A percentile compares a stretch with the other conserved stretches of the same genome.
Evolutionary conservation across 2,113 vertebrate species (phyloP).

Genomic region (Poecile atricapillus): DNA sequence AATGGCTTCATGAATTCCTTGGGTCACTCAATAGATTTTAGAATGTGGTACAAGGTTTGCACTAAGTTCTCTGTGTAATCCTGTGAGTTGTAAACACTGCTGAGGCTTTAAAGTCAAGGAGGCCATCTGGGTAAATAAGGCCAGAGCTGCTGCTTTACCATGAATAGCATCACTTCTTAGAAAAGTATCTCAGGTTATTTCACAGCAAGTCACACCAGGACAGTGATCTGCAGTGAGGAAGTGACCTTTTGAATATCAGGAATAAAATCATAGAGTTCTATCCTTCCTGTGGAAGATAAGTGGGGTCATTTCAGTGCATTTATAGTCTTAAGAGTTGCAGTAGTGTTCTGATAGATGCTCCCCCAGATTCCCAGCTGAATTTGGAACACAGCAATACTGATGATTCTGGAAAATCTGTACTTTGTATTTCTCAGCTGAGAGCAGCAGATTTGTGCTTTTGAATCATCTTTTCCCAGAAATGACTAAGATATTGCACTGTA

Average conservation of each 20-base stretch:
- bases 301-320: constrained; percentile 24
- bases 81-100: not conserved
- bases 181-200: not conserved
- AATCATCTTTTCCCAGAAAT: not conserved
- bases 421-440: constrained; percentile 28
- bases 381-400: not conserved
- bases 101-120: not conserved
- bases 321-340: constrained; percentile 9
- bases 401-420: constrained; percentile 34
- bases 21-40: not conserved
- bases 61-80: not conserved
- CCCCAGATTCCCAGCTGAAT: constrained; percentile 24
- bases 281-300: constrained; percentile 33
- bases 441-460: constrained; percentile 1
- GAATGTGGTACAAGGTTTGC: not conserved
- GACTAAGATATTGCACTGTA: not conserved
- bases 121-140: not conserved
- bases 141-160: not conserved
- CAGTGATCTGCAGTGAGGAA: not conserved
- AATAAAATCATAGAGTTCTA: constrained; percentile 7
- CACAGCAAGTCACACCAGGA: not conserved
- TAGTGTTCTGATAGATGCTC: not conserved
- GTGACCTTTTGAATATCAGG: not conserved
- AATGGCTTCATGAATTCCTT: not conserved
- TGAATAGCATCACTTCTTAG: not conserved